Evolutionary conservation across 2,888 invertebrate genomes (phyloP).

Genomic region (Cephonodes hylas): DNA sequence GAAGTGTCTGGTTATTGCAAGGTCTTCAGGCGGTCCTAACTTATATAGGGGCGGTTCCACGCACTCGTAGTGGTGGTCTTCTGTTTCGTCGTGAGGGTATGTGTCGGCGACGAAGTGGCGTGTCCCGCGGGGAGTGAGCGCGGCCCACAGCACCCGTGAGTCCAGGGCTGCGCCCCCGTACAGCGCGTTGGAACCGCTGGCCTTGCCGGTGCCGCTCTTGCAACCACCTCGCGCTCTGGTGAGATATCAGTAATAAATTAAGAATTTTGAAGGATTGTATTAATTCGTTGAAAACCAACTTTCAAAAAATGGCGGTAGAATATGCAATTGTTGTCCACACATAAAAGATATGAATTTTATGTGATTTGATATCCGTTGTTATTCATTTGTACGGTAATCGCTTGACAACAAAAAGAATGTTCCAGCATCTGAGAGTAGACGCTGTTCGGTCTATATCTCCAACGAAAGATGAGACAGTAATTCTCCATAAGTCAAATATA

Average conservation of each 20-base stretch:
- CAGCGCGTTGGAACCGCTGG: constrained; percentile 70
- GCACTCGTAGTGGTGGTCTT: constrained; percentile 87
- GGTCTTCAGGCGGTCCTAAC: constrained; percentile 71
- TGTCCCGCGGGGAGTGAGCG: constrained; percentile 90
- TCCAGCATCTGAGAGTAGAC: no score
- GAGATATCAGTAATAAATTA: background rate
- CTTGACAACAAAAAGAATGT: no score
- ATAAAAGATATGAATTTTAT: no score
- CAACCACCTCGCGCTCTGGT: constrained; percentile 74
- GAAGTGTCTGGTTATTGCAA: constrained; percentile 86
- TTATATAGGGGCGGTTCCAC: constrained; percentile 82
- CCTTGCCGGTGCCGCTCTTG: constrained; percentile 79
- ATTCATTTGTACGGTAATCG: no score
- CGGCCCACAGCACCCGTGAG: constrained; percentile 90
- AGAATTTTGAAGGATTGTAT: background rate
- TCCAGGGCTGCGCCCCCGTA: constrained; percentile 81
- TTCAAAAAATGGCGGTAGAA: no score
- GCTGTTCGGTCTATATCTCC: no score
- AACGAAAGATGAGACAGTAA: no score
- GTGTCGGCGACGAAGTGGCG: constrained; percentile 87
- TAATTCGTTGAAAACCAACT: background rate
- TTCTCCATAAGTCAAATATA: no score
- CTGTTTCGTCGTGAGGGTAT: constrained; percentile 82
- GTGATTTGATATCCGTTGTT: no score
- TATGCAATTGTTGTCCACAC: no score